A percentile compares a stretch with the other conserved stretches of the same genome.
These are phyloP conservation scores for Eremobia ochroleuca DNA, from an alignment of 2,888 invertebrate species.

Conservation along the genomic window DNA sequence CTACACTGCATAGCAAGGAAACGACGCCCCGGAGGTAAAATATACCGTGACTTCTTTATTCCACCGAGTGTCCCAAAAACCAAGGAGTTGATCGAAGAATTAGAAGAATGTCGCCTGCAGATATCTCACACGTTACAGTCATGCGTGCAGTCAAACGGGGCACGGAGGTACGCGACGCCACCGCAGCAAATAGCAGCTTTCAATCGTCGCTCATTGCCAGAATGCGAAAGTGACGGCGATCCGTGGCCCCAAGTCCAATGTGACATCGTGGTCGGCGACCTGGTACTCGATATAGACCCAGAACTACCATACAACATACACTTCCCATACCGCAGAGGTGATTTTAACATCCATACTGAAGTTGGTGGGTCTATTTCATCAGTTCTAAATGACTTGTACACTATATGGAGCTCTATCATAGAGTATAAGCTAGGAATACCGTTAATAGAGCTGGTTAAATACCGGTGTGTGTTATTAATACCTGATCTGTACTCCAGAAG, in stretches of 20 bases:
- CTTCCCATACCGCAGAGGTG: conserved; percentile 97
- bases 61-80: conserved; percentile 92
- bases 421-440: conserved; percentile 95
- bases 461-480: conserved; percentile 96
- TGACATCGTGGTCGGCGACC: conserved; percentile 94
- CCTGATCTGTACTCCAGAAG: conserved; percentile 97
- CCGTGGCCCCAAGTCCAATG: conserved; percentile 92
- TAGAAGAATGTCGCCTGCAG: conserved; percentile 96
- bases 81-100: conserved; percentile 93
- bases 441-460: conserved; percentile 93
- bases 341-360: conserved; percentile 95
- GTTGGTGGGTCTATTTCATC: conserved; percentile 96
- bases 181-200: conserved; percentile 97
- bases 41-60: conserved; percentile 92
- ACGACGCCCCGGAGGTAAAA: conserved; percentile 89
- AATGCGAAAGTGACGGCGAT: conserved; percentile 90
- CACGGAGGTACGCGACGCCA: conserved; percentile 95
- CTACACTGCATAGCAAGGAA: conserved; percentile 96
- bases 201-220: conserved; percentile 95
- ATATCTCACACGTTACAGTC: conserved; percentile 97
- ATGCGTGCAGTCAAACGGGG: conserved; percentile 95
- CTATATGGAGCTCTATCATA: conserved; percentile 96
- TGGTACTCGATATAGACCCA: conserved; percentile 93
- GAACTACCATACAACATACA: conserved; percentile 95
- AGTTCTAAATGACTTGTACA: conserved; percentile 95